phyloP scores from a whole-genome alignment of 2,797 vertebrate genomes.

The Cuculus canorus region DNA sequence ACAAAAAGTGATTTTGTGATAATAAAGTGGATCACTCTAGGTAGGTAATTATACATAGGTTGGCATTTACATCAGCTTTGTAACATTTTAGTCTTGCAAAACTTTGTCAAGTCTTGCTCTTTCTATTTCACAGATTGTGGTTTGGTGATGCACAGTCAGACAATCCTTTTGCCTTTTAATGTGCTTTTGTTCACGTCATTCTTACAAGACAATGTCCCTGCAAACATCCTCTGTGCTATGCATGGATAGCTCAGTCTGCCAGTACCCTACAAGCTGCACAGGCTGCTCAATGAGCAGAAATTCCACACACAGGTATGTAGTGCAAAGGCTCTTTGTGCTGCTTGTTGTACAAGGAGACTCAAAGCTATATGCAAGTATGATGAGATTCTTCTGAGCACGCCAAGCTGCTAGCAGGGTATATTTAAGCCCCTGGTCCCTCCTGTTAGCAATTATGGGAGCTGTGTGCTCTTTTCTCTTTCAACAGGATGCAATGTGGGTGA shows the following conservation, averaged over 20 bases:
- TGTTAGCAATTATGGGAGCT: not conserved
- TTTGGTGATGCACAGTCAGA: not conserved
- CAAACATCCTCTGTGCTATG: no score
- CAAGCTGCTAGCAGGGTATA: not conserved
- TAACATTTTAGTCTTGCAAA: not conserved
- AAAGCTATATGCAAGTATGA: accelerated
- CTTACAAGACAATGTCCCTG: not conserved
- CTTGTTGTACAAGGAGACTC: not conserved
- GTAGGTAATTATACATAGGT: accelerated
- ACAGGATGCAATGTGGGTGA: no score
- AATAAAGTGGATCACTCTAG: not conserved
- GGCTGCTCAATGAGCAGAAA: not conserved
- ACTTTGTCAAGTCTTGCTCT: not conserved
- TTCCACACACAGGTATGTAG: accelerated
- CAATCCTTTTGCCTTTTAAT: not conserved
- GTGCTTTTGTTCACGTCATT: not conserved
- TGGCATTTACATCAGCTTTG: not conserved
- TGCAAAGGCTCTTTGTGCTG: not conserved
- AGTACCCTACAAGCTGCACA: not conserved
- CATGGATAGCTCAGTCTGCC: not conserved
- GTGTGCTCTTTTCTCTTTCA: no score
- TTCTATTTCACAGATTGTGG: not conserved
- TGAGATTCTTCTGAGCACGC: not conserved
- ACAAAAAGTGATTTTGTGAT: not conserved
- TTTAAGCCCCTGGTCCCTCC: not conserved